Base-by-base conservation (phyloP, 2,797 vertebrate genomes). In the Aphelocoma californica region DNA sequence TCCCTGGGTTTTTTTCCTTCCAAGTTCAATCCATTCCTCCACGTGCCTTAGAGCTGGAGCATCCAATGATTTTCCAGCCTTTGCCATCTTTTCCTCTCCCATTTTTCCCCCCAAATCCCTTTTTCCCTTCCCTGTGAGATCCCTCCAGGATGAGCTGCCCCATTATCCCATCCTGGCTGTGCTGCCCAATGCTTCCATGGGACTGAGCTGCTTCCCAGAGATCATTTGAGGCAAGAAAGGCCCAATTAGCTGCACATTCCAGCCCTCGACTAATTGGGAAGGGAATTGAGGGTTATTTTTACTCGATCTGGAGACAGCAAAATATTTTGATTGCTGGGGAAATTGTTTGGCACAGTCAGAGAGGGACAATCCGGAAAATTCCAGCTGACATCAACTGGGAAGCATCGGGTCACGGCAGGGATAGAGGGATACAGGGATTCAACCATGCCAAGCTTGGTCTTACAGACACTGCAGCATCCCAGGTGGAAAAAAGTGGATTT, bases 261-360 rank as follows among this genome's bases (percentile, higher is more conserved):
- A 86, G 58, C 66, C 51, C 65, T 65, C 2, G 0, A 4, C 72
- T 92, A 83, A 93, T 86, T 74, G 79, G 64, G 81, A 53, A 53
- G 79, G 75, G 87, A 85, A 89, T 32, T 87, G 79, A 85, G 72
- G 71, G 53, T 81, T 91, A 65, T 92, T 95, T 94, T 91, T 58
- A 23, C 87, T 91, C 42, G 0, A 1, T 60, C 45, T 88, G 85
- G 85, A 93, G 89, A 45, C 17, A 1, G 81, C 81, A 89, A 94
- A 95, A 73, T 85, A 21, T 83, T 92, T 85, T 72, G 57, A 65
- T 93, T 54, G 18, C 86, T 48, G 82, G 48, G 34, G 20, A 69
- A 85, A 61, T 56, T 66, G 67, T 80, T 64, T 56, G 88, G 69
- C 50, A 5, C 32, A 7, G 42, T 3, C 32, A 10, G 91, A 36